Evolutionary conservation across 2,113 vertebrate genomes (phyloP), one percentile per base, ranked within the genome.

Genomic region (Hippocampus mohnikei): DNA sequence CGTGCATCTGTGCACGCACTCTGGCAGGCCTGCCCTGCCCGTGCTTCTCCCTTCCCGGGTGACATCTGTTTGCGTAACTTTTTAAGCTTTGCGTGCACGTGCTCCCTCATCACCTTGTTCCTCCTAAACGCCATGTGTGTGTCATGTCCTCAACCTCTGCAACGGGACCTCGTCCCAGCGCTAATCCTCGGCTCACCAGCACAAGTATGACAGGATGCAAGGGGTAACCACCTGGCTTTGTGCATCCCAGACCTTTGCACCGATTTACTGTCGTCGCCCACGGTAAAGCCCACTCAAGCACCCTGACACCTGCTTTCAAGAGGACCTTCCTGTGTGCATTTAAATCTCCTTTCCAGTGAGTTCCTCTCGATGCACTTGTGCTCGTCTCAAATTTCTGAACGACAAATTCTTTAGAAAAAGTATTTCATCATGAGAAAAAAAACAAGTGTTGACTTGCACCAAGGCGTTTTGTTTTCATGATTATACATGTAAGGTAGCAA

Each of bases 61-160:
- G 67, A 71, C 64, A 71, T 58, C 15, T 41, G 64, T 37, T 37
- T 37, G 56, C 37, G 23, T 67, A 53, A 53, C 18, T 73, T 70
- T 25, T 25, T 69, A 66, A 52, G 59, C 12, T 44, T 60, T 40
- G 23, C 23, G 61, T 66, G 67, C 25, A 59, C 52, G 8, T 10
- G 33, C 68, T 46, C 72, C 71, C 70, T 80, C 69, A 8, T 84
- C 81, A 80, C 79, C 74, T 65, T 71, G 66, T 72, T 83, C 70
- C 64, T 16, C 40, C 71, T 65, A 66, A 81, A 78, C 66, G 25
- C 5, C 63, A 48, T 16, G 79, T 74, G 50, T 40, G 69, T 89
- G 88, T 86, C 85, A 85, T 73, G 88, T 90, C 88, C 89, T 89
- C 85, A 74, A 87, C 88, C 87, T 78, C 74, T 82, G 68, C 81